A percentile compares a stretch with the other conserved stretches of the same genome.
Conservation (phyloP, 2,888 invertebrate species). For the Bombyx huttoni region DNA sequence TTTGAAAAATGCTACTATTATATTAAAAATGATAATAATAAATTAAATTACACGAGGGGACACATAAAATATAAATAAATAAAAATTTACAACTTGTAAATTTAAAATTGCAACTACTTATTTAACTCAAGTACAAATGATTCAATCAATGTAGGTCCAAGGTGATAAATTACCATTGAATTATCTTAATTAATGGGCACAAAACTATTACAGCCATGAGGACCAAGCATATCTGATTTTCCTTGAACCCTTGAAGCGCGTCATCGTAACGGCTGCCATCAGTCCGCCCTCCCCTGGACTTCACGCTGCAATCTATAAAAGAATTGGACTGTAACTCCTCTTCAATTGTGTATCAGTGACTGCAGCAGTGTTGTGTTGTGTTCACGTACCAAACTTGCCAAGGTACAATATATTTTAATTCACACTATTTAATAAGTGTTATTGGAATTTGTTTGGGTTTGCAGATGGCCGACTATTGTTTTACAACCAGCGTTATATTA, state of each 20-base stretch:
- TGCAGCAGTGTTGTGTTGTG: slow-evolving; percentile 65
- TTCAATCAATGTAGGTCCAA: neutral
- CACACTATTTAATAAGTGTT: neutral
- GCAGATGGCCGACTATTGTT: slow-evolving; percentile 2
- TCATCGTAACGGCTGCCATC: slow-evolving; percentile 20
- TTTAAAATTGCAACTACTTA: neutral
- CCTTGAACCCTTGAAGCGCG: slow-evolving; percentile 32
- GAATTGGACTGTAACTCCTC: slow-evolving; percentile 41
- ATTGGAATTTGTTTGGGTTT: neutral
- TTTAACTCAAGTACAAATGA: neutral
- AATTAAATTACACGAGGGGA: no score
- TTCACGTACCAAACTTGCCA: slow-evolving; percentile 25
- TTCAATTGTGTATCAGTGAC: slow-evolving; percentile 58
- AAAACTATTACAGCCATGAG: neutral
- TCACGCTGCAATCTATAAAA: slow-evolving; percentile 60
- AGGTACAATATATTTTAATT: slow-evolving; percentile 2
- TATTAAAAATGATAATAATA: no score
- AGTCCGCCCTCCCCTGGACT: slow-evolving; percentile 38
- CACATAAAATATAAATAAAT: no score
- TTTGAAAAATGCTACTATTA: no score
- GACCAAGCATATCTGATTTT: slow-evolving; percentile 11
- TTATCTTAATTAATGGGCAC: neutral
- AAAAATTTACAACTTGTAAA: neutral
- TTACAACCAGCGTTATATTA: slow-evolving; percentile 1
- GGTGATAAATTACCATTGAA: neutral